Base-by-base conservation (phyloP, 2,797 vertebrate species). In the Poeciliopsis infans region DNA sequence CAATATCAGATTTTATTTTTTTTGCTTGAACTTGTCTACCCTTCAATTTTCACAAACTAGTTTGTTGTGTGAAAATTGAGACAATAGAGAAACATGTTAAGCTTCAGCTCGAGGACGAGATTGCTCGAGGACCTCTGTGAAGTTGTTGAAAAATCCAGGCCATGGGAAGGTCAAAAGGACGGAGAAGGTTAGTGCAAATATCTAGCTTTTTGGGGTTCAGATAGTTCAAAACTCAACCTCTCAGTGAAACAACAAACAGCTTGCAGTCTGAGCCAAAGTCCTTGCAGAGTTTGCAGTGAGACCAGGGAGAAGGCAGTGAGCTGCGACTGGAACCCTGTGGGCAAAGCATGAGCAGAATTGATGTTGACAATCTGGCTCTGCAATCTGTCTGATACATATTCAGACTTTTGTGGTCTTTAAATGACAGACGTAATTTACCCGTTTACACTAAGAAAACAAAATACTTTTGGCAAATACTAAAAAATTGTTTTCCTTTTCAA, bases 381-480 rank as follows among this genome's bases (percentile, higher is more conserved):
- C 72, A 84, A 79, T 87, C 72, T 81, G 72, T 90, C 87, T 79
- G 76, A 85, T 79, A 72, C 79, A 80, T 83, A 85, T 83, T 83
- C 84, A 87, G 76, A 75, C 45, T 61, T 31, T 70, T 76, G 59
- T 74, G 77, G 75, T 76, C 39, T 76, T 33, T 79, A 83, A 85
- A 64, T 71, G 77, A 82, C 87, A 57, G 66, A 33, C 76, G 68
- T 80, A 80, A 83, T 77, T 76, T 81, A 84, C 76, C 79, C 53
- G 74, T 84, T 79, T 33, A 47, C 77, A 28, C 28, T 41, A 49
- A 77, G 49, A 59, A 39, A 76, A 78, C n/a, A 23, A 73, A 79
- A 55, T 28, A 55, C 85, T 72, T 31, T 76, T 51, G 49, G 70
- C 72, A 73, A 78, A 59, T 72, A n/a, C 75, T 43, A 13, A 46